Conservation (phyloP, 2,797 vertebrate species). For the Halcyon chelicuti region DNA sequence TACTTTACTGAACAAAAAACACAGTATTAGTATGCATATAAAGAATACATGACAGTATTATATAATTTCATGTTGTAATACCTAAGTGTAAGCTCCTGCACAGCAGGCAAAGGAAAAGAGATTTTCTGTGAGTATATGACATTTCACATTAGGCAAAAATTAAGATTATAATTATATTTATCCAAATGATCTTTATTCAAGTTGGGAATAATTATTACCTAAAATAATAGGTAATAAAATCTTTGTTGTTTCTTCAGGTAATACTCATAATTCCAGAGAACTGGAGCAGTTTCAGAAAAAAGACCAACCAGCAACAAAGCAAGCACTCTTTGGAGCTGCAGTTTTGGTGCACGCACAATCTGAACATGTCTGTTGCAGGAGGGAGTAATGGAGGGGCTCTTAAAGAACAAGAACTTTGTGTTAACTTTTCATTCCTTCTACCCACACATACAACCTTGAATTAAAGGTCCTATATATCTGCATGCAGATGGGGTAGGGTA, state of each 20-base stretch:
- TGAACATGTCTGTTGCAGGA: not conserved
- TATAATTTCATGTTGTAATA: not conserved
- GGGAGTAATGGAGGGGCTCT: not conserved
- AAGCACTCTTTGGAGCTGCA: not conserved
- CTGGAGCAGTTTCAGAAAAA: not conserved
- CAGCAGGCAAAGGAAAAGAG: conserved; percentile 5
- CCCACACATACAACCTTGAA: not conserved
- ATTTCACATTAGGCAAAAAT: not conserved
- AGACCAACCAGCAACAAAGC: not conserved
- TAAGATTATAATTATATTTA: not conserved
- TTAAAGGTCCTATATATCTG: not conserved
- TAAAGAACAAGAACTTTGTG: not conserved
- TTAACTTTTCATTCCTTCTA: not conserved
- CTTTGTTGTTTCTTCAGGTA: not conserved
- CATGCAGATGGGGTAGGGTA: not conserved
- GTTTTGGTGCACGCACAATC: not conserved
- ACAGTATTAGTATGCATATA: too few relatives aligned
- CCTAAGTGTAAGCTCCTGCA: conserved; percentile 6
- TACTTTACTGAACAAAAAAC: too few relatives aligned
- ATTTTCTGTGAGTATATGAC: not conserved
- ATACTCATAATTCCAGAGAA: not conserved
- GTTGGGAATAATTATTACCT: not conserved
- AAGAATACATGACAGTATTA: not conserved
- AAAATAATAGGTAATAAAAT: not conserved
- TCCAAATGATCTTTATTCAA: not conserved